Evolutionary conservation across 2,888 invertebrate genomes (phyloP), one percentile per base, ranked within the genome.

Genomic region (Dorcus hopei): DNA sequence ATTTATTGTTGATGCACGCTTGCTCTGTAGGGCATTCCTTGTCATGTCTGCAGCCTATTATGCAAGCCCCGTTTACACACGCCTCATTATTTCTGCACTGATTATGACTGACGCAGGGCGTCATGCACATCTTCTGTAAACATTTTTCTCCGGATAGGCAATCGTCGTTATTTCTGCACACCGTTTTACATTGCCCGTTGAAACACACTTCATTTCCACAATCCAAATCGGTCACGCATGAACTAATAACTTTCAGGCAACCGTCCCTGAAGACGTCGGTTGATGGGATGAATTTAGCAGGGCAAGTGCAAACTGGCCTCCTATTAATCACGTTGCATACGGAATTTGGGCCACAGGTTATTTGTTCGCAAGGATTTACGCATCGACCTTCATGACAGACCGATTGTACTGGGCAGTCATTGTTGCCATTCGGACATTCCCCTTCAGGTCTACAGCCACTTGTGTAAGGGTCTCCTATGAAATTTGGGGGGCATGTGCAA

Each of bases 1-100:
- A 95, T 79, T 88, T 91, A 72, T 88, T 91, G 68, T 90, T 89
- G 41, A 94, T 83, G 72, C 95, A 95, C 3, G 93, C 88, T 72
- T 93, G 86, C 54, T 87, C 84, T 11, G 81, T 81, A 1, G 84
- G 82, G 72, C 95, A 95, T 69, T 94, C 91, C 69, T 87, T 87
- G 72, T 93, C 91, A 68, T 87, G 87, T 70, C 94, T 85, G 73
- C 95, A 95, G 19, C 95, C 95, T 57, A 93, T 80, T 2, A 88
- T 79, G 73, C 95, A 95, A 61, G 88, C 84, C 5, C 91, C 91
- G 62, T 83, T 85, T 9, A 90, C 82, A 73, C 95, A 95, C 9
- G 93, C 93, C 79, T 93, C 87, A 51, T 88, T 87, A 33, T 80
- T 77, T 52, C 88, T 84, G 75, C 95, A 95, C 73, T 94, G 93